phyloP scores from a whole-genome alignment of 2,797 vertebrate genomes.

The Falco peregrinus region DNA sequence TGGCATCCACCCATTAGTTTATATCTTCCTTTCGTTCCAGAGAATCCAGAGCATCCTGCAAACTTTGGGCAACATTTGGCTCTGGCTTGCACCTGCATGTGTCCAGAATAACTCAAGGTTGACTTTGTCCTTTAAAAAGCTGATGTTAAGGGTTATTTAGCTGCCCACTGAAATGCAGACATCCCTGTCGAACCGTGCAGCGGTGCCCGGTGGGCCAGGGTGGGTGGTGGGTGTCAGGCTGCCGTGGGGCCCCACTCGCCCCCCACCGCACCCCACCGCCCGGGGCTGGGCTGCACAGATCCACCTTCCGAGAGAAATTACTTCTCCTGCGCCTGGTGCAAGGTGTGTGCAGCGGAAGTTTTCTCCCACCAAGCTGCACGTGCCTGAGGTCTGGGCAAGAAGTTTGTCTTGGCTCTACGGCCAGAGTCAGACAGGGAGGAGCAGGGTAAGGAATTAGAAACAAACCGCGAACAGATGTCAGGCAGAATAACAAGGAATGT shows the following conservation, averaged over 20 bases:
- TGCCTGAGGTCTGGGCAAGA: not conserved
- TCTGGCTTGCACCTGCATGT: not conserved
- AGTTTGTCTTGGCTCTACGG: fast-evolving
- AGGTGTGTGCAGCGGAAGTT: fast-evolving
- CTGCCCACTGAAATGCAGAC: not conserved
- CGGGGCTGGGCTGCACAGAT: not conserved
- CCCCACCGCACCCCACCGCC: not conserved
- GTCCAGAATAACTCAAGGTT: not conserved
- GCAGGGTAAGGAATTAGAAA: not conserved
- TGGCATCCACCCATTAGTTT: conserved; percentile 22
- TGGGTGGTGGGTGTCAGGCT: not conserved
- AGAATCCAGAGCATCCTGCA: conserved; percentile 13
- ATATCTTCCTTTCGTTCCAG: not conserved
- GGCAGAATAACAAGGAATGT: not conserved
- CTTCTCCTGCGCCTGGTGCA: fast-evolving
- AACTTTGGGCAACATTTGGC: not conserved
- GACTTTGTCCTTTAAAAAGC: not conserved
- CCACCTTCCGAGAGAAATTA: not conserved
- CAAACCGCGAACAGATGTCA: conserved; percentile 9
- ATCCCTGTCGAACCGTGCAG: not conserved
- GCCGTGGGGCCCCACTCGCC: not conserved
- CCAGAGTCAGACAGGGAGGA: not conserved
- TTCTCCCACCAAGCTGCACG: not conserved
- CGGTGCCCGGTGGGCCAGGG: not conserved
- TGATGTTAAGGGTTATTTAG: not conserved